A percentile compares a stretch with the other conserved stretches of the same genome.
phyloP scores from a whole-genome alignment of 2,888 invertebrate species.

The Phortica okadai region DNA sequence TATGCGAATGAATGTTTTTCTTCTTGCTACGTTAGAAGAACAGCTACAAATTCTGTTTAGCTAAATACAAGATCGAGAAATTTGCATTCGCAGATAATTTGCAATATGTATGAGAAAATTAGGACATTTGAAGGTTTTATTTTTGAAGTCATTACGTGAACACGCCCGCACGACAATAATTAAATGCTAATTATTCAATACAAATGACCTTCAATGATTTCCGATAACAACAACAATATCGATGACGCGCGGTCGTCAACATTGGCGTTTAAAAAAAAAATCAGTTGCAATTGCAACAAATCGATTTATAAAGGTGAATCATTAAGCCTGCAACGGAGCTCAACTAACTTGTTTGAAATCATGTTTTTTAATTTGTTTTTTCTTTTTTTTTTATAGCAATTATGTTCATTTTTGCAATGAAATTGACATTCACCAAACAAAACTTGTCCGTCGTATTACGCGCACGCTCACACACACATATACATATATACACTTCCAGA shows the following conservation, averaged over 20 bases:
- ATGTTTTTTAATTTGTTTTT: neutral
- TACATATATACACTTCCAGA: conserved; percentile 41
- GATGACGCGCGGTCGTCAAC: neutral
- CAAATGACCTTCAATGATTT: conserved; percentile 7
- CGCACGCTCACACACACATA: conserved; percentile 11
- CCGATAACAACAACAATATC: conserved; percentile 12
- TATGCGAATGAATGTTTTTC: conserved; percentile 58
- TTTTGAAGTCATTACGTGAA: neutral
- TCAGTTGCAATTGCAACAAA: neutral
- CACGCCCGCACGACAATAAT: neutral
- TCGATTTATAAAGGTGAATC: neutral
- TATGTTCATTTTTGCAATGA: conserved; percentile 57
- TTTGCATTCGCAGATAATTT: neutral
- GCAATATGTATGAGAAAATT: conserved; percentile 14
- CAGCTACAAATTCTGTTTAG: conserved; percentile 43
- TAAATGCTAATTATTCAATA: neutral
- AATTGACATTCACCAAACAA: conserved; percentile 67
- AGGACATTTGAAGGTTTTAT: conserved; percentile 11
- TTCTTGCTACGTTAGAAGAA: neutral
- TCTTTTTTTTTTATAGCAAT: conserved; percentile 2
- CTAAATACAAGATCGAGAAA: neutral
- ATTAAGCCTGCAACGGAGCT: neutral
- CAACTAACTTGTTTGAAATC: conserved; percentile 26
- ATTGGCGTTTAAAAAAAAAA: neutral
- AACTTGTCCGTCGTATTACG: conserved; percentile 59